Percentiles rank a stretch among this genome's conserved stretches.
Conservation (phyloP, 2,888 invertebrate species). For the Polymixis lichenea region DNA sequence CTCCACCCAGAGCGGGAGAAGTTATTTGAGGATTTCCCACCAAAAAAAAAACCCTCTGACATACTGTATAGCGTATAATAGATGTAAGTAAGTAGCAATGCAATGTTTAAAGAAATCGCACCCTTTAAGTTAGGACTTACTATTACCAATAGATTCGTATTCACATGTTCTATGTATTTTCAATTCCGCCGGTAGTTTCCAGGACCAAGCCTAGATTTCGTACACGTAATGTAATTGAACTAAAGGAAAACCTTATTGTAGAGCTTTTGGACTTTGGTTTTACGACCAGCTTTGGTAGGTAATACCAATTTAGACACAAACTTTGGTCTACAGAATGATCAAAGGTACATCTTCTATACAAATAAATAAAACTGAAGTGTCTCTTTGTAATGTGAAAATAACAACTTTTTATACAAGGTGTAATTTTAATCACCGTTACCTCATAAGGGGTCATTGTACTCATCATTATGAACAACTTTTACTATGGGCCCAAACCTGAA, state of each 20-base stretch:
- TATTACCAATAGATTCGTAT: slow-evolving; percentile 22
- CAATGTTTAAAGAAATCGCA: neutral
- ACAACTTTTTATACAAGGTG: too few species aligned
- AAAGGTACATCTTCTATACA: too few species aligned
- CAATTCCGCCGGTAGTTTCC: slow-evolving; percentile 30
- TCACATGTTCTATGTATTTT: slow-evolving; percentile 24
- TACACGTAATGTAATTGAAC: slow-evolving; percentile 53
- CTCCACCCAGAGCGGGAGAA: too few species aligned
- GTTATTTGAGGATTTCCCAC: too few species aligned
- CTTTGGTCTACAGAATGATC: slow-evolving; percentile 4
- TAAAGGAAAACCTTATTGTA: slow-evolving; percentile 48
- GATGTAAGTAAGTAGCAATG: neutral
- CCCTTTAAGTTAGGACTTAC: neutral
- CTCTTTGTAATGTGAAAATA: too few species aligned
- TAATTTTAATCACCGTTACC: too few species aligned
- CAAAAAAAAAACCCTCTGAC: too few species aligned
- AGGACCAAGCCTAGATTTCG: slow-evolving; percentile 36
- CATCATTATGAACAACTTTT: too few species aligned
- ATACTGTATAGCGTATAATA: neutral
- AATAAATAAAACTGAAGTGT: too few species aligned
- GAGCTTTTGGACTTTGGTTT: slow-evolving; percentile 22
- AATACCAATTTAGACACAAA: slow-evolving; percentile 16
- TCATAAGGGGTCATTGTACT: too few species aligned
- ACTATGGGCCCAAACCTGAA: too few species aligned
- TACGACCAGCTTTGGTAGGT: slow-evolving; percentile 21